Evolutionary conservation across 2,888 invertebrate species (phyloP), one percentile per base, ranked within the genome.

Genomic region (Coelopa pilipes): DNA sequence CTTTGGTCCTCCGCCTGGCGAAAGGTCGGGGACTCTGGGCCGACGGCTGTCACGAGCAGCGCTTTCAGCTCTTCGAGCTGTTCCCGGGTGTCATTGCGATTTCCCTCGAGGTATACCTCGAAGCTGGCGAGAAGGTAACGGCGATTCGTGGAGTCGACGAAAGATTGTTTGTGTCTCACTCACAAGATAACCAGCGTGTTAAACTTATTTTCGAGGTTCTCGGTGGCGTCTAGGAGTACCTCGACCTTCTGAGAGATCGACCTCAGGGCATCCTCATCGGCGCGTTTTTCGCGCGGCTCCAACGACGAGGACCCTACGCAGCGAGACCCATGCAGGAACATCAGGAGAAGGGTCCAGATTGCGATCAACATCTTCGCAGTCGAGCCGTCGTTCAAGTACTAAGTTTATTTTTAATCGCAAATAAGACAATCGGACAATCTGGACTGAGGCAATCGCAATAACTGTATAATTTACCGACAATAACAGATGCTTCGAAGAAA

Each of bases 261-360:
- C 24, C 19, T 59, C 17, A 59, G 17, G 4, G 24, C 13, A 59
- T 59, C 57, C 17, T 59, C 17, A 17, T 59, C 57, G 57, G 12
- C 19, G 57, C 19, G 11, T 21, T 21, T 15, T 21, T 19, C 19
- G 10, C 24, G 24, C 57, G 24, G 57, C 21, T 19, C 24, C 57
- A 12, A 11, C 1, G 17, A n/a, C 4, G 21, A 19, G 17, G 9
- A n/a, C 7, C 17, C 1, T 13, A 57, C 17, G 9, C 10, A 57
- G 57, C 55, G 21, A 67, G 21, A 13, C 50, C 24, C 17, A 66
- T 15, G 47, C 34, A 49, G 68, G 12, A 68, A 49, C 9, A 72
- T 59, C 21, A 49, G 59, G 49, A 66, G 34, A 7, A 59, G 55
- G 0, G 57, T 24, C 24, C 19, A 59, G 17, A 59, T 59, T 59